These are phyloP conservation scores for Papilio aristodemus DNA, from an alignment of 1,140 invertebrate genomes.

Conservation along the genomic window DNA sequence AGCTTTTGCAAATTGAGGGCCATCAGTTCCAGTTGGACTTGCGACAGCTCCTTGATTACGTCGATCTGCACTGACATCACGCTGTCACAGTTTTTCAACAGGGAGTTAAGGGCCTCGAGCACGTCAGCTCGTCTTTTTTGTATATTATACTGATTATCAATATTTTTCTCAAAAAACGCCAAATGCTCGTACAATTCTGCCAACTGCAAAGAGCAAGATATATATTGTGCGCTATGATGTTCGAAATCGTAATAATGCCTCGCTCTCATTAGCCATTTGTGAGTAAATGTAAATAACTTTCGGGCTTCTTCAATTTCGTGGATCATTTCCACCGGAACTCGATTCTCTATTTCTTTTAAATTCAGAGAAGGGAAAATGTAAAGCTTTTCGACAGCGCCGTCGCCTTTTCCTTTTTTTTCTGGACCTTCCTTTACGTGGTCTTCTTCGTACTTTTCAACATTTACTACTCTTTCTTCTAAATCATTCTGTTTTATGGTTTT, in stretches of 20 bases:
- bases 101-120: conserved; percentile 81
- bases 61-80: conserved; percentile 72
- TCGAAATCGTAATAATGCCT: conserved; percentile 86
- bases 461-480: conserved; percentile 46
- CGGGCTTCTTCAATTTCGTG: conserved; percentile 79
- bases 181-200: conserved; percentile 85
- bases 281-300: conserved; percentile 83
- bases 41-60: conserved; percentile 69
- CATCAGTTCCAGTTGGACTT: conserved; percentile 82
- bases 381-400: conserved; percentile 49
- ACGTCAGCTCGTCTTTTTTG: conserved; percentile 86
- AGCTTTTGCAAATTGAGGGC: conserved; percentile 80
- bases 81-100: conserved; percentile 68
- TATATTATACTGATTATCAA: conserved; percentile 85
- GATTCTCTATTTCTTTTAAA: conserved; percentile 62
- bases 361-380: conserved; percentile 62
- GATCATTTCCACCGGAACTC: conserved; percentile 54
- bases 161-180: conserved; percentile 85
- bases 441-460: conserved; percentile 46
- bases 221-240: conserved; percentile 85
- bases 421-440: conserved; percentile 58
- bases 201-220: conserved; percentile 85
- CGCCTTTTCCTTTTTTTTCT: conserved; percentile 61
- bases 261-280: conserved; percentile 84
- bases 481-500: conserved; percentile 52